Base-by-base conservation (phyloP, 1,140 invertebrate genomes). In the Pachypeltis micranthus region DNA sequence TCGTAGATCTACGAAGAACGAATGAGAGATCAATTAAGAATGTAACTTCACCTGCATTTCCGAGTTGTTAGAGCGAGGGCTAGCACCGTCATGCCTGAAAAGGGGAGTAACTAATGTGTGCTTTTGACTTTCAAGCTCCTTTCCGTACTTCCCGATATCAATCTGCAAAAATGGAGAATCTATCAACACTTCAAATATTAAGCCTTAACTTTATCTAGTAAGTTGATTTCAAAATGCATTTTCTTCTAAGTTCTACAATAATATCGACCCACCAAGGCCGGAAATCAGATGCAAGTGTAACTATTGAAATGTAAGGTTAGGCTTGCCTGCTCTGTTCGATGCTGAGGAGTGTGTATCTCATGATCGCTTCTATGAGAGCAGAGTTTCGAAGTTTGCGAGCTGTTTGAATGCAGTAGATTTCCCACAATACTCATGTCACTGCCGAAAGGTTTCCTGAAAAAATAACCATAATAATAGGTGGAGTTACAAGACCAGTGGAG, bases 271-370 rank as follows among this genome's bases (percentile, higher is more conserved):
- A n/a, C n/a, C n/a, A n/a, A n/a, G n/a, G n/a, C n/a, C n/a, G n/a
- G n/a, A n/a, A n/a, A n/a, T n/a, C n/a, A 39, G 7, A 54, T 54
- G 47, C 7, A 10, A 54, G 14, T 54, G 47, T 57, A 57, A 25
- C n/a, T 14, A 59, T 59, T 2, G 19, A 29, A 31, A 7, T n/a
- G 26, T 3, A 27, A 29, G 24, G 1, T 58, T 21, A 34, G 29
- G 1, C 12, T 26, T 51, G 47, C 58, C 58, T 59, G 57, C 21
- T 64, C 63, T 31, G 63, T 59, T 19, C 65, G 60, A 68, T 78
- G 76, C 65, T 77, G 76, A 0, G 77, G 78, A 0, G 79, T 80
- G 68, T 82, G 80, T 44, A 82, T 82, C 67, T 82, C 80, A 70
- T 81, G 76, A 68, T 82, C 81, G 68, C 79, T 81, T 59, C 80